Percentiles rank a stretch among this genome's conserved stretches.
Evolutionary conservation across 2,888 invertebrate genomes (phyloP).

Genomic region (Tetragonula carbonaria): DNA sequence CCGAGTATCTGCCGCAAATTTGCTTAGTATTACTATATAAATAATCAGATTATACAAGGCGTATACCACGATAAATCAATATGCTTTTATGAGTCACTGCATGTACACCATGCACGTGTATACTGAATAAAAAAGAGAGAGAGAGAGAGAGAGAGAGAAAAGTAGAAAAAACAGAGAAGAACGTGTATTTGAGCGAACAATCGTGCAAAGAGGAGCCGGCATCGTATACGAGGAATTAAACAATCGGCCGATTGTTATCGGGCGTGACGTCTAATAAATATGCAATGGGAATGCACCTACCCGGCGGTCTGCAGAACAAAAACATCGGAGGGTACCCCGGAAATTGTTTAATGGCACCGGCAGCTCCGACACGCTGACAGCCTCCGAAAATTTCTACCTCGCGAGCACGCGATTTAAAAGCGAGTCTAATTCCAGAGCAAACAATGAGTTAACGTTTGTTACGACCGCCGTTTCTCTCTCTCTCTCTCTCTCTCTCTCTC

Average conservation of each 20-base stretch:
- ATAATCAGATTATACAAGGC: not conserved
- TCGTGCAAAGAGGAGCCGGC: conserved; percentile 45
- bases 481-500: too few species aligned
- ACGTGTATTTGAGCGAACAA: conserved; percentile 46
- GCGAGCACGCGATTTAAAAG: conserved; percentile 25
- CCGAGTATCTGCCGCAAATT: too few species aligned
- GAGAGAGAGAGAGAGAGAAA: not conserved
- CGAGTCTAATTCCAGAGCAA: conserved; percentile 26
- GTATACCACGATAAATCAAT: not conserved
- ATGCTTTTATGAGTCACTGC: not conserved
- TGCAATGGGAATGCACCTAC: conserved; percentile 67
- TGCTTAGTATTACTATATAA: too few species aligned
- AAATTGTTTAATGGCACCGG: conserved; percentile 64
- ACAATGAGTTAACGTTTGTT: conserved; percentile 50
- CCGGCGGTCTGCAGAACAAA: conserved; percentile 47
- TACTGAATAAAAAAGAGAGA: not conserved
- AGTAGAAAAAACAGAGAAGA: not conserved
- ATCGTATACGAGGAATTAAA: conserved; percentile 67
- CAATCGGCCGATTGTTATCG: conserved; percentile 77
- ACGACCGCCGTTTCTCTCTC: not conserved
- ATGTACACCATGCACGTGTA: not conserved
- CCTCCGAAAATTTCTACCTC: conserved; percentile 47
- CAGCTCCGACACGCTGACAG: conserved; percentile 33
- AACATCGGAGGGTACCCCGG: conserved; percentile 61
- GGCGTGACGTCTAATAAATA: conserved; percentile 76